These are phyloP conservation scores for Agapetus fuscipes DNA, from an alignment of 2,888 invertebrate species.

Conservation along the genomic window DNA sequence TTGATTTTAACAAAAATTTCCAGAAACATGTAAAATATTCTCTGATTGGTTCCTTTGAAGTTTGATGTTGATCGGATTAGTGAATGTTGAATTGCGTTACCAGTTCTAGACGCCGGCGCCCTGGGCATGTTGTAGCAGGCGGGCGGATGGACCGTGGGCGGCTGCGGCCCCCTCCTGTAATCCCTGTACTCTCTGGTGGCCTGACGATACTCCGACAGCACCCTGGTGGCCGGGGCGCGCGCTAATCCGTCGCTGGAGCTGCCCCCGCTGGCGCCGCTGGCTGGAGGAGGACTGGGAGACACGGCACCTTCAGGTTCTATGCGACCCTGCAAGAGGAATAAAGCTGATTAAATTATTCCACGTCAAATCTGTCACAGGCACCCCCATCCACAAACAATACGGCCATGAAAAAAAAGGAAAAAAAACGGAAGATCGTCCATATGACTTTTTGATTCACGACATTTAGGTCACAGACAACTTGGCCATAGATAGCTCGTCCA, in stretches of 20 bases:
- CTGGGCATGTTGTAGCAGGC: slow-evolving; percentile 43
- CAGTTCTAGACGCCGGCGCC: slow-evolving; percentile 25
- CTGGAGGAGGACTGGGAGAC: slow-evolving; percentile 48
- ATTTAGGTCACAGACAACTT: too few species aligned
- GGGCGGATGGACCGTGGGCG: slow-evolving; percentile 38
- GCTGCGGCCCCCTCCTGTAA: slow-evolving; percentile 37
- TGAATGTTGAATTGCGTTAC: not conserved
- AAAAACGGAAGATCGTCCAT: too few species aligned
- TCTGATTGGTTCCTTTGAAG: too few species aligned
- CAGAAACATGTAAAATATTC: too few species aligned
- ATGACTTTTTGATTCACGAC: too few species aligned
- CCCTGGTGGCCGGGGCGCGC: slow-evolving; percentile 23
- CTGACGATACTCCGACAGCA: slow-evolving; percentile 33
- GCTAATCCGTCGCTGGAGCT: slow-evolving; percentile 24
- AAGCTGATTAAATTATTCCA: slow-evolving; percentile 3
- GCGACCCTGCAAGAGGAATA: slow-evolving; percentile 46
- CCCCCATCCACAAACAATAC: too few species aligned
- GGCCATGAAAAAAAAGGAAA: too few species aligned
- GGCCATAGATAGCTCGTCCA: too few species aligned
- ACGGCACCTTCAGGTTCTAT: slow-evolving; percentile 67
- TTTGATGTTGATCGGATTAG: too few species aligned
- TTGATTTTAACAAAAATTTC: too few species aligned
- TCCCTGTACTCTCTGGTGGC: slow-evolving; percentile 49
- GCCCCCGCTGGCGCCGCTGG: slow-evolving; percentile 26
- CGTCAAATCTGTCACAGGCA: too few species aligned